These are phyloP conservation scores for Netelia fuscicornis DNA, from an alignment of 2,888 invertebrate species.

Conservation along the genomic window DNA sequence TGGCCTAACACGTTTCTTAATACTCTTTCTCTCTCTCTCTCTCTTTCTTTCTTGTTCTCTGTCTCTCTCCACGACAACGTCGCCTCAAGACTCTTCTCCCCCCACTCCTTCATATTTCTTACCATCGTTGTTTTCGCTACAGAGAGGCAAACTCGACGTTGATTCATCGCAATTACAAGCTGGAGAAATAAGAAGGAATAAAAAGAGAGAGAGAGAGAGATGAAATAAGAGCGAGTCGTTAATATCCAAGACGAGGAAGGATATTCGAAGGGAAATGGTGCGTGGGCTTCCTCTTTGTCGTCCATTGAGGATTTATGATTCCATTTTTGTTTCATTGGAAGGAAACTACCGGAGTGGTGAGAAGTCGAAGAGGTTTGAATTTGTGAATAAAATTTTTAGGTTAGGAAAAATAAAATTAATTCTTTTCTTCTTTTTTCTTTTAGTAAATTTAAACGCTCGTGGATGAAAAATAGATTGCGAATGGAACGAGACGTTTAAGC, in stretches of 20 bases:
- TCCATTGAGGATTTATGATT: neutral
- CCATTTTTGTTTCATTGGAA: too few relatives aligned
- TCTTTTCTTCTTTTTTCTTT: too few relatives aligned
- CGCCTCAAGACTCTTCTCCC: conserved; percentile 4
- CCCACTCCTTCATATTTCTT: conserved; percentile 31
- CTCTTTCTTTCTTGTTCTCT: neutral
- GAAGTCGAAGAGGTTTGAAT: too few relatives aligned
- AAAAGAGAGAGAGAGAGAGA: neutral
- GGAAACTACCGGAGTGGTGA: too few relatives aligned
- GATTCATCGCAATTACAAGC: conserved; percentile 54
- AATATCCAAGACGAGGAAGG: neutral
- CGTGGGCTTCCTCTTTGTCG: conserved; percentile 8
- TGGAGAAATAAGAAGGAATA: neutral
- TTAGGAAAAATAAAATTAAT: too few relatives aligned
- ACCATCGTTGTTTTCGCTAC: conserved; percentile 12
- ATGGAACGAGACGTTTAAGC: too few relatives aligned
- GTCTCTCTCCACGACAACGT: conserved; percentile 2
- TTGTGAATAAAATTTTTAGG: too few relatives aligned
- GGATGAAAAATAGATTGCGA: too few relatives aligned
- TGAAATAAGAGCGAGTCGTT: conserved; percentile 4
- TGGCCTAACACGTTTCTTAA: conserved; percentile 65
- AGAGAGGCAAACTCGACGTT: conserved; percentile 7
- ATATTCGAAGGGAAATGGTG: neutral
- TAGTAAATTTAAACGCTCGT: too few relatives aligned
- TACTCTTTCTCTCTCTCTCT: conserved; percentile 9